Conservation (phyloP, 2,797 vertebrate genomes). For the Microctenopoma stevenorrisi region DNA sequence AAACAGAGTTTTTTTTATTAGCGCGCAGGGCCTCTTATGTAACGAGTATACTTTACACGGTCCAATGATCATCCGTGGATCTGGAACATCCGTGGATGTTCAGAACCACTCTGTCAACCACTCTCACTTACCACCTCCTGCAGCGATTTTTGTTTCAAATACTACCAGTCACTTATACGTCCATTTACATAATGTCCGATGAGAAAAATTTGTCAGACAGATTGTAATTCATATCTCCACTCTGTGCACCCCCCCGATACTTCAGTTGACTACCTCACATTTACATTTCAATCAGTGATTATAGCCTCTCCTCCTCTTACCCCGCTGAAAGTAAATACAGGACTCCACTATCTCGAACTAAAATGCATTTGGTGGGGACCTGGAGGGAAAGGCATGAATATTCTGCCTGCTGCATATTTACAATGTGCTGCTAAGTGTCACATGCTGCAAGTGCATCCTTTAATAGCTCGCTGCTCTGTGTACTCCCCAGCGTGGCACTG, state of each 20-base stretch:
- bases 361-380: constrained; percentile 61
- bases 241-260: constrained; percentile 62
- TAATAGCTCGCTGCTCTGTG: constrained; percentile 53
- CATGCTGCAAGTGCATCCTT: constrained; percentile 65
- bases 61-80: constrained; percentile 72
- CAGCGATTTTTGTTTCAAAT: constrained; percentile 79
- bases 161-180: constrained; percentile 75
- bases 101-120: constrained; percentile 72
- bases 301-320: constrained; percentile 71
- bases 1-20: constrained; percentile 46
- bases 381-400: constrained; percentile 66
- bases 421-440: constrained; percentile 60
- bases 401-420: constrained; percentile 65
- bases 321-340: constrained; percentile 70
- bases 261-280: constrained; percentile 76
- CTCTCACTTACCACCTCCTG: constrained; percentile 75
- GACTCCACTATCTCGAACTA: constrained; percentile 61
- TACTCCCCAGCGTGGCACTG: constrained; percentile 38
- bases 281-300: constrained; percentile 82
- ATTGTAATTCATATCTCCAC: constrained; percentile 80
- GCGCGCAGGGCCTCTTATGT: constrained; percentile 55
- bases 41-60: constrained; percentile 74
- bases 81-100: constrained; percentile 61
- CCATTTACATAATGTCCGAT: constrained; percentile 81
- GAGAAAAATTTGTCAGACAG: constrained; percentile 75